phyloP scores from a whole-genome alignment of 2,797 vertebrate species.

The Pempheris klunzingeri region DNA sequence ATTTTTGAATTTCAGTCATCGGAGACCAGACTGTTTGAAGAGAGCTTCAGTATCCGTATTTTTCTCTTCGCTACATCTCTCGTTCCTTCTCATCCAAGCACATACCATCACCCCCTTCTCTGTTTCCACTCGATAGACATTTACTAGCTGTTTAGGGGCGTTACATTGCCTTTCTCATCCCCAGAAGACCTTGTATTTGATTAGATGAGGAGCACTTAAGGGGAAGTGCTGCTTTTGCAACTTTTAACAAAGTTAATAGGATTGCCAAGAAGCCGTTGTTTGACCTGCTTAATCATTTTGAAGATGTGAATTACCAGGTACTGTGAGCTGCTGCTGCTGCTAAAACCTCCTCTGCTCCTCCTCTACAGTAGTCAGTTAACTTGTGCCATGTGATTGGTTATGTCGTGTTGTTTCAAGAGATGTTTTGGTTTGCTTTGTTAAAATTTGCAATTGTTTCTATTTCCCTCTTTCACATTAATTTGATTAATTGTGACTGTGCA shows the following conservation, averaged over 20 bases:
- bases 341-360: constrained; percentile 19
- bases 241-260: constrained; percentile 80
- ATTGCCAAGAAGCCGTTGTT: constrained; percentile 57
- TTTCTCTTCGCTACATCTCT: background rate
- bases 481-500: background rate
- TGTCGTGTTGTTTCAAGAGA: background rate
- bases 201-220: constrained; percentile 82
- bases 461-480: constrained; percentile 1
- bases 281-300: constrained; percentile 58
- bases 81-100: constrained; percentile 11
- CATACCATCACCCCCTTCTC: background rate
- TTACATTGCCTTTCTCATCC: constrained; percentile 50
- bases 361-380: background rate
- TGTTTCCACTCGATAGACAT: constrained; percentile 46
- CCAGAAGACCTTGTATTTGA: constrained; percentile 74
- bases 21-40: background rate
- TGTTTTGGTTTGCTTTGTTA: constrained; percentile 7
- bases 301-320: constrained; percentile 40
- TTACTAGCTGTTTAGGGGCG: constrained; percentile 45
- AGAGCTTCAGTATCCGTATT: background rate
- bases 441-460: constrained; percentile 1
- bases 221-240: constrained; percentile 78
- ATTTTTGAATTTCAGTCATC: background rate
- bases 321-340: constrained; percentile 32
- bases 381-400: constrained; percentile 12